Percentiles rank a stretch among this genome's conserved stretches.
Evolutionary conservation across 2,888 invertebrate species (phyloP).

Genomic region (Autographa pulchrina): DNA sequence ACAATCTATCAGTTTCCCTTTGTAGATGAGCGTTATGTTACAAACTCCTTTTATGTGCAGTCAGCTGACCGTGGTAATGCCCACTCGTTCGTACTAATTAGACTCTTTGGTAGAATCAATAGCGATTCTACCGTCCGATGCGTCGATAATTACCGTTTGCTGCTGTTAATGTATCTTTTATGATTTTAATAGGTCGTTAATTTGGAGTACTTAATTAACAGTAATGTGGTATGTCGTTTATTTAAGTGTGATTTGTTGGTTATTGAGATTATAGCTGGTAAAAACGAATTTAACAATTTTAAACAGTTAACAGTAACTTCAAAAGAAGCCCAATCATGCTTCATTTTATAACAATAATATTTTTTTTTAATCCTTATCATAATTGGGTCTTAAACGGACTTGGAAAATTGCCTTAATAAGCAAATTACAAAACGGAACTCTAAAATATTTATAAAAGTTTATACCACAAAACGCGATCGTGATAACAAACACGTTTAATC

Average conservation of each 20-base stretch:
- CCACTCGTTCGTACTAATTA: constrained; percentile 47
- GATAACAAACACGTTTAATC: constrained; percentile 23
- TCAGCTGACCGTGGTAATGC: constrained; percentile 39
- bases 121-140: constrained; percentile 10
- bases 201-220: constrained; percentile 28
- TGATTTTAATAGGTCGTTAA: constrained; percentile 40
- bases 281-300: background rate
- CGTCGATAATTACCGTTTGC: constrained; percentile 44
- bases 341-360: too few relatives aligned
- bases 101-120: constrained; percentile 37
- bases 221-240: constrained; percentile 22
- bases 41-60: constrained; percentile 36
- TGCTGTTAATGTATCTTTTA: constrained; percentile 41
- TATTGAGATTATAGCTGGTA: background rate
- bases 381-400: too few relatives aligned
- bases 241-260: background rate
- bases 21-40: background rate
- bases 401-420: background rate
- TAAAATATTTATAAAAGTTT: background rate
- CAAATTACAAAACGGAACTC: background rate
- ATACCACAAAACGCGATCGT: background rate
- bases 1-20: constrained; percentile 3
- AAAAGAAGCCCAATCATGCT: too few relatives aligned
- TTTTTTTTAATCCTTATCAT: too few relatives aligned
- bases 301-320: too few relatives aligned